Percentiles rank a stretch among this genome's conserved stretches.
phyloP scores from a whole-genome alignment of 2,888 invertebrate genomes.

The Diadegma fenestrale region DNA sequence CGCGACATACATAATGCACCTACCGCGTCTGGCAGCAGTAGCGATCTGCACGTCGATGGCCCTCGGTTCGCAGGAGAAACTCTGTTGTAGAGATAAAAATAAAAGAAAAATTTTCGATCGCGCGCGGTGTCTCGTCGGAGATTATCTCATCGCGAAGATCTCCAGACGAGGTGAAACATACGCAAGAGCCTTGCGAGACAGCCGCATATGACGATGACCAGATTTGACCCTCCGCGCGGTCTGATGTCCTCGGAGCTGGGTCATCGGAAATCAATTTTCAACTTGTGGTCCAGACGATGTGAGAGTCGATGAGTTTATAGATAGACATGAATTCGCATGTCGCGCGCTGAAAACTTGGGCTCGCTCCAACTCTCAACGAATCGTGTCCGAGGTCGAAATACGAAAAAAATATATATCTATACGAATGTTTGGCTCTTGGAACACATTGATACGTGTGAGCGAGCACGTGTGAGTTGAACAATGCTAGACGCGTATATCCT shows the following conservation, averaged over 20 bases:
- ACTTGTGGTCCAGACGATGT: background rate
- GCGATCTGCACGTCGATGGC: constrained; percentile 47
- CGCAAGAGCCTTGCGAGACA: constrained; percentile 29
- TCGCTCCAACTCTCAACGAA: background rate
- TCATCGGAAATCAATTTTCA: constrained; percentile 38
- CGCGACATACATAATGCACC: constrained; percentile 67
- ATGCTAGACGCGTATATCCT: constrained; percentile 60
- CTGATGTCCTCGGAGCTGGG: constrained; percentile 11
- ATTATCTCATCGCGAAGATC: constrained; percentile 71
- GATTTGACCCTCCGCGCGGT: constrained; percentile 32
- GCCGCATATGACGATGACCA: constrained; percentile 51
- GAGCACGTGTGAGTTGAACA: constrained; percentile 15
- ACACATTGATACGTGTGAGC: background rate
- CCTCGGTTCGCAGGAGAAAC: constrained; percentile 54
- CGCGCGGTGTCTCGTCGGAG: constrained; percentile 51
- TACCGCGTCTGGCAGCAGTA: constrained; percentile 68
- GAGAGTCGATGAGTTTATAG: background rate
- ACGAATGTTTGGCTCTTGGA: constrained; percentile 20
- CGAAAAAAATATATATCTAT: background rate
- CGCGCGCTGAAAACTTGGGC: background rate
- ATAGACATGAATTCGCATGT: background rate
- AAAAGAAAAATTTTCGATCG: constrained; percentile 47
- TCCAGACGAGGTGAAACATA: constrained; percentile 73
- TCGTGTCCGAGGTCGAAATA: constrained; percentile 7
- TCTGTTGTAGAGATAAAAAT: constrained; percentile 38